Evolutionary conservation across 2,113 vertebrate species (phyloP).

Genomic region (Chaetodon trifascialis): DNA sequence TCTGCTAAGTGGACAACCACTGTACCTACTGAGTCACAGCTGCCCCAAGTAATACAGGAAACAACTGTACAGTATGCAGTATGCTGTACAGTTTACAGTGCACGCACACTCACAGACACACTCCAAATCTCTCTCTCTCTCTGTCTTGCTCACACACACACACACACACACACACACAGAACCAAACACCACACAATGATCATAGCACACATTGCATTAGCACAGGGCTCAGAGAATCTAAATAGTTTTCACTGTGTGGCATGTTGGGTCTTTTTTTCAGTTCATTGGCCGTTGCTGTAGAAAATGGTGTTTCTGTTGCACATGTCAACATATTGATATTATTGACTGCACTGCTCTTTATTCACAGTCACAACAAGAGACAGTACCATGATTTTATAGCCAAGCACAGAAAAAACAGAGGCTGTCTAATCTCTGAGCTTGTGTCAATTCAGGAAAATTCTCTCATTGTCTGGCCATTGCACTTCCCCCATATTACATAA

Average conservation of each 20-base stretch:
- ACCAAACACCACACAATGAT: slow-evolving; percentile 52
- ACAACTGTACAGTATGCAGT: slow-evolving; percentile 52
- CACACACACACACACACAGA: slow-evolving; percentile 22
- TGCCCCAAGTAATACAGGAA: slow-evolving; percentile 49
- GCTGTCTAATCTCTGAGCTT: slow-evolving; percentile 8
- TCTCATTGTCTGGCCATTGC: neutral
- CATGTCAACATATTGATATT: slow-evolving; percentile 19
- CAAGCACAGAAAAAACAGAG: slow-evolving; percentile 4
- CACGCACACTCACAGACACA: slow-evolving; percentile 6
- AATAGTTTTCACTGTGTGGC: slow-evolving; percentile 26
- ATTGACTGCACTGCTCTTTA: neutral
- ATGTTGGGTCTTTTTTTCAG: neutral
- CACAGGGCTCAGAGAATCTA: slow-evolving; percentile 56
- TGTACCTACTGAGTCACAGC: too few relatives aligned
- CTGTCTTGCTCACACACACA: too few relatives aligned
- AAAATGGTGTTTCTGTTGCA: slow-evolving; percentile 25
- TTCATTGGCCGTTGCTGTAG: slow-evolving; percentile 38
- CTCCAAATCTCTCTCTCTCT: neutral
- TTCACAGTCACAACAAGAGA: slow-evolving; percentile 26
- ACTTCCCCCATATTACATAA: too few relatives aligned
- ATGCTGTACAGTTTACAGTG: slow-evolving; percentile 50
- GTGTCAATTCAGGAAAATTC: slow-evolving; percentile 12
- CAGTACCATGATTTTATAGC: neutral
- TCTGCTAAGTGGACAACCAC: too few relatives aligned
- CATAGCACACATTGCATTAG: slow-evolving; percentile 50